Base-by-base conservation (phyloP, 2,888 invertebrate species). In the Dendrolimus pini region DNA sequence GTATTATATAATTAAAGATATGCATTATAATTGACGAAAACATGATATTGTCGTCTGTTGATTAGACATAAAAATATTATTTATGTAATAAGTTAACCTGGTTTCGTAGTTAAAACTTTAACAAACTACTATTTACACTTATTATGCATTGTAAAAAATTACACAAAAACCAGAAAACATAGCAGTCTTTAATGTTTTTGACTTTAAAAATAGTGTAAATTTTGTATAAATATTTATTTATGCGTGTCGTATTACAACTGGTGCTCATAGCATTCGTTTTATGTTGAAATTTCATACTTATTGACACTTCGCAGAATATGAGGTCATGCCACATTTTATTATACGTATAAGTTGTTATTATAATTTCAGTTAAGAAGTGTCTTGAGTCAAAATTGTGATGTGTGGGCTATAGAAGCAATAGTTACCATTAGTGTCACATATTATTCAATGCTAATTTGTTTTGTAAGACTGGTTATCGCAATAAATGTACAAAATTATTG, bases 401-500 rank as follows among this genome's bases (percentile, higher is more conserved):
- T 81, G 75, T 75, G 78, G 71, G 77, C 73, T 79, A 77, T 76
- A 73, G 63, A 78, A 77, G 74, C 77, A 72, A 75, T 85, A 89
- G 89, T 90, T 90, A 90, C 89, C 89, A 80, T 80, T 82, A 78
- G 73, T 74, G 77, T 81, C 80, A 77, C 72, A 76, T 74, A 73
- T 78, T 83, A 89, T 80, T 85, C 82, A 80, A 80, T 78, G 76
- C 77, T 79, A 71, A 75, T 76, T 83, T 83, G 77, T 87, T 82
- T 80, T 83, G 81, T 88, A 87, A 89, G 87, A 89, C 82, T 88
- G 85, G 85, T 89, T 87, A 86, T 82, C 77, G 81, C 82, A 89
- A 86, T 89, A 90, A 88, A 81, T 78, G 83, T 89, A 89, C 85
- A 86, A 86, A 81, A 79, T 76, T 68, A 65, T 58, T 57, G 59